Evolutionary conservation across 2,797 vertebrate species (phyloP), one percentile per base, ranked within the genome.

Genomic region (Morelia viridis): DNA sequence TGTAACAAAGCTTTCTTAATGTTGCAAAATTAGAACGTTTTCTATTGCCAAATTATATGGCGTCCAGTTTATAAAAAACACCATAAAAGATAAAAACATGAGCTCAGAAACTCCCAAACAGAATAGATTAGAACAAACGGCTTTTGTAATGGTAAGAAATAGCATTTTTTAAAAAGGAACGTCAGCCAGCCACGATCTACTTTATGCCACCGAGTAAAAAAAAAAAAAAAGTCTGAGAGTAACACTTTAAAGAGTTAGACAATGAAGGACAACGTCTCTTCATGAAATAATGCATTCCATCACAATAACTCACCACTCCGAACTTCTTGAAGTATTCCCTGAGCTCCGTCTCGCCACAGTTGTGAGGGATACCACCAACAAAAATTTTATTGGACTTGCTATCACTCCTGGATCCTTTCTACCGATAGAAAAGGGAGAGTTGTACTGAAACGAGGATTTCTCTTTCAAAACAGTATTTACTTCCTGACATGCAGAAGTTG

Each of bases 301-400:
- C 11, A 35, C 1, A 35, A 91, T 80, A 92, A 99, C 99, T 99
- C 98, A 99, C 99, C 99, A 99, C 98, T 98, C 99, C 99, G 91
- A 99, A 99, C 97, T 99, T 98, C 98, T 99, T 99, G 98, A 99
- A 99, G 98, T 99, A 99, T 97, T 99, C 99, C 98, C 99, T 99
- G 98, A 99, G 99, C 98, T 99, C 99, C 95, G 99, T 98, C 98
- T 99, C 99, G 91, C 99, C 99, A 97, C 99, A 99, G 98, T 99
- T 99, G 98, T 99, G 99, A 98, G 99, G 99, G 97, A 99, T 99
- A 96, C 99, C 99, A 97, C 99, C 99, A 94, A 99, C 99, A 98
- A 99, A 99, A 97, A 99, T 99, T 98, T 99, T 99, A 98, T 99
- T 99, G 95, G 99, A 99, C 98, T 99, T 99, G 98, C 98, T 99